Evolutionary conservation across 2,113 vertebrate genomes (phyloP).

Genomic region (Poeciliopsis retropinna): DNA sequence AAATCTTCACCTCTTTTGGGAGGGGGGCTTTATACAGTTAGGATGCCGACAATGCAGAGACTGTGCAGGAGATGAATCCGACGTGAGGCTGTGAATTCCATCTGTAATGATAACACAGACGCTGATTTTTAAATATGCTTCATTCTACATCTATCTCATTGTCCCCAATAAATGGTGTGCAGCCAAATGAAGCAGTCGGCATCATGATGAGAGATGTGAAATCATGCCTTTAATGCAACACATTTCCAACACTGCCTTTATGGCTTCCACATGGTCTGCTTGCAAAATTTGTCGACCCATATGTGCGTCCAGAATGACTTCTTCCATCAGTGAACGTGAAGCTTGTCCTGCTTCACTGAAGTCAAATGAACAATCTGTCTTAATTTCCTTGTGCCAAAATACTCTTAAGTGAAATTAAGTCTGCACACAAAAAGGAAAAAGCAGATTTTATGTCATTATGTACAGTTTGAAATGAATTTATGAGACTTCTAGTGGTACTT

Average conservation of each 20-base stretch:
- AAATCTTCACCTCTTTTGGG: constrained; percentile 33
- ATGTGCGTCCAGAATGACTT: constrained; percentile 34
- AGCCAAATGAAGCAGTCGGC: neutral
- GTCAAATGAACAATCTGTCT: constrained; percentile 34
- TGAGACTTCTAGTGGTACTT: neutral
- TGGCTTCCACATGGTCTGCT: constrained; percentile 12
- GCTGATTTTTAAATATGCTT: neutral
- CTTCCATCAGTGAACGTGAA: constrained; percentile 22
- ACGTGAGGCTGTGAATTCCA: neutral
- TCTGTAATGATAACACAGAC: neutral
- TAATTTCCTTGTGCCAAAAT: constrained; percentile 38
- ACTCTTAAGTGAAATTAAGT: constrained; percentile 28
- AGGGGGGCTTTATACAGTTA: constrained; percentile 20
- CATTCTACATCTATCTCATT: neutral
- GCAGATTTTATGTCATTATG: constrained; percentile 28
- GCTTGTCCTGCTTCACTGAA: constrained; percentile 22
- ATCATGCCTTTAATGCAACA: constrained; percentile 19
- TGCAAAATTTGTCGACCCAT: neutral
- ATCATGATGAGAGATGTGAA: constrained; percentile 21
- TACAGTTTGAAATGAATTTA: constrained; percentile 15
- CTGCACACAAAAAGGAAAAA: constrained; percentile 11
- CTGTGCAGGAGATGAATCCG: constrained; percentile 27
- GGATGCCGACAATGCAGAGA: constrained; percentile 41
- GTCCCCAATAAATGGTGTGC: constrained; percentile 23
- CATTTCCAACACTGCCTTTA: constrained; percentile 15